Base-by-base conservation (phyloP, 1,140 invertebrate genomes). In the Philotrypesis tridentata region DNA sequence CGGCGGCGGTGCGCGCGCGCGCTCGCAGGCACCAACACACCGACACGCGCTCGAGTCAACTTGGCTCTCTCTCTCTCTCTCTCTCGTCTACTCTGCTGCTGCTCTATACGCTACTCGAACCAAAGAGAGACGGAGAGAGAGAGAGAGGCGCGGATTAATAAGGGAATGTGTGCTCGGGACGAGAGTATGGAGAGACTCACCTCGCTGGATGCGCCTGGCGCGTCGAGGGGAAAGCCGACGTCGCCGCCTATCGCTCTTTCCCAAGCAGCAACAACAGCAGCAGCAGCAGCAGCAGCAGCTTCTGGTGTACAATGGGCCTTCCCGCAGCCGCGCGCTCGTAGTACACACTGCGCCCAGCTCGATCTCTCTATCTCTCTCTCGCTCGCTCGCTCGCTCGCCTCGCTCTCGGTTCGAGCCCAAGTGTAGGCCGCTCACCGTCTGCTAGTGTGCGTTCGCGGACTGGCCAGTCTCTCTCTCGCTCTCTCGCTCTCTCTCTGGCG, bases 1-100 rank as follows among this genome's bases (percentile, higher is more conserved):
- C 75, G 75, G 75, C 81, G 75, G 73, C 79, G 55, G 33, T 65
- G 71, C 25, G 55, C 60, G 25, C 60, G 65, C 67, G 27, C 79
- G 7, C 60, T 37, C 29, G 23, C n/a, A 12, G 23, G 0, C 40
- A 17, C 71, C 8, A 9, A 70, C 70, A 7, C 48, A 55, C 31
- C n/a, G 9, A 37, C 11, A 68, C 43, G 27, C 29, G 21, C 29
- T 4, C 67, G n/a, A n/a, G n/a, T n/a, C n/a, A n/a, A 55, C 43
- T 11, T 14, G 14, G n/a, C 2, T n/a, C 55, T 8, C 55, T 23
- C 55, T n/a, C 55, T n/a, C 55, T 0, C 23, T 23, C 61, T 17
- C 27, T 23, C 61, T 23, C 61, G 61, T 67, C 63, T 14, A 67
- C 9, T 31, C 29, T 27, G 25, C 63, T 65, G n/a, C n/a, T 17